Base-by-base conservation (phyloP, 2,797 vertebrate species). In the Pipistrellus pipistrellus region DNA sequence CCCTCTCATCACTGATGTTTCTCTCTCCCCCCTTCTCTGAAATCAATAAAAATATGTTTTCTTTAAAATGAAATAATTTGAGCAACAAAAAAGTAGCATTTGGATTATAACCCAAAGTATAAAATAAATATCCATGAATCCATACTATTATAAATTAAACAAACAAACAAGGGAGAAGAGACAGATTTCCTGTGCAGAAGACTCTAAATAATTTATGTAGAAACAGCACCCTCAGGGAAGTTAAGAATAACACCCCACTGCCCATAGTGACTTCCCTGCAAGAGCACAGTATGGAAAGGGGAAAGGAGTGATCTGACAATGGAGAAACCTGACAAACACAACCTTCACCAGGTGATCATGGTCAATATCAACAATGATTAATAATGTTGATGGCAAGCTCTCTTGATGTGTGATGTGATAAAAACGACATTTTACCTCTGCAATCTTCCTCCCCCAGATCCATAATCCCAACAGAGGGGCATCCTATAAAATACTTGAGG, bases 371-470 rank as follows among this genome's bases (percentile, higher is more conserved):
- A 48, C 30, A 55, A 44, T 76, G 72, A 71, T 51, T 81, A 88
- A 55, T 59, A 81, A 85, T 0, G 51, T 1, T 90, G 66, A 20
- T 0, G 41, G 18, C 4, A 77, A 21, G 32, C 25, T 41, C 71
- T 62, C 27, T 8, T 59, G 59, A 84, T 8, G 64, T 4, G 13
- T 3, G 17, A 48, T 38, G 18, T 69, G 71, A 73, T 30, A 27
- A 93, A 93, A 95, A 96, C 27, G 41, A 68, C 64, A 84, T 55
- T 51, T 81, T 72, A 75, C 21, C 44, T 94, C 48, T 84, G 44
- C 35, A 30, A 13, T 75, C 25, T 92, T 73, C 27, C 4, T 85
- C 18, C 35, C 35, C 62, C 2, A 94, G 90, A 91, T 8, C 32
- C 27, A 21, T 55, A 90, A 72, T 82, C 21, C 38, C 44, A 88